These are phyloP conservation scores for Neodon shergylaensis DNA, from an alignment of 2,113 vertebrate genomes.

Conservation along the genomic window DNA sequence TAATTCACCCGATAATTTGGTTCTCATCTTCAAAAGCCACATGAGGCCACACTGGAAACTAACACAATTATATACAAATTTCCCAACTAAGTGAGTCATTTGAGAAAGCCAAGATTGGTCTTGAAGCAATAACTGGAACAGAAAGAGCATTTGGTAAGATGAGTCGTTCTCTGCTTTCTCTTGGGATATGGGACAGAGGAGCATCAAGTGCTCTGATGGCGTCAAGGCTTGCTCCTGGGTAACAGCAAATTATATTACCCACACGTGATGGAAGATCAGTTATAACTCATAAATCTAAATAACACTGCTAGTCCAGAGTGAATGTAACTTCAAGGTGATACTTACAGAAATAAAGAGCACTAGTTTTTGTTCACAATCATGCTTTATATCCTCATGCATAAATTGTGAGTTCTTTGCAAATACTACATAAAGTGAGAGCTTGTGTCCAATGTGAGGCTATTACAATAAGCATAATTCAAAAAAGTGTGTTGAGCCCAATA, in stretches of 20 bases:
- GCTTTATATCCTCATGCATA: constrained; percentile 44
- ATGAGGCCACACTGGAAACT: constrained; percentile 50
- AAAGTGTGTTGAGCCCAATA: background rate
- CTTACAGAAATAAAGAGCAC: constrained; percentile 45
- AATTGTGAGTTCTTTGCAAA: background rate
- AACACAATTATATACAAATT: constrained; percentile 54
- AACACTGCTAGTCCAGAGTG: constrained; percentile 22
- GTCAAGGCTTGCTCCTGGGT: constrained; percentile 35
- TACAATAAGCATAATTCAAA: background rate
- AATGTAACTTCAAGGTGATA: constrained; percentile 3
- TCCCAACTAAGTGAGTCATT: constrained; percentile 62
- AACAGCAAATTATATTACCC: constrained; percentile 63
- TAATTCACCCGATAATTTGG: constrained; percentile 62
- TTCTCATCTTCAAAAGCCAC: constrained; percentile 52
- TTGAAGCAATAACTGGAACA: constrained; percentile 44
- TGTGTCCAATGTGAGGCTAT: background rate
- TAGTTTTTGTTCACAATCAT: constrained; percentile 36
- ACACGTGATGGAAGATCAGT: constrained; percentile 48
- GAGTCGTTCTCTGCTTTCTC: constrained; percentile 57
- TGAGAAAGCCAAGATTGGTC: constrained; percentile 57
- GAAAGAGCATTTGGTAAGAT: constrained; percentile 56
- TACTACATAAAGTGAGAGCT: background rate
- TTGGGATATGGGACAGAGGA: constrained; percentile 50
- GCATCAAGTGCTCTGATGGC: constrained; percentile 54
- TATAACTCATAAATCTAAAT: constrained; percentile 56